Evolutionary conservation across 2,888 invertebrate genomes (phyloP).

Genomic region (Macrosoma leucophasiata): DNA sequence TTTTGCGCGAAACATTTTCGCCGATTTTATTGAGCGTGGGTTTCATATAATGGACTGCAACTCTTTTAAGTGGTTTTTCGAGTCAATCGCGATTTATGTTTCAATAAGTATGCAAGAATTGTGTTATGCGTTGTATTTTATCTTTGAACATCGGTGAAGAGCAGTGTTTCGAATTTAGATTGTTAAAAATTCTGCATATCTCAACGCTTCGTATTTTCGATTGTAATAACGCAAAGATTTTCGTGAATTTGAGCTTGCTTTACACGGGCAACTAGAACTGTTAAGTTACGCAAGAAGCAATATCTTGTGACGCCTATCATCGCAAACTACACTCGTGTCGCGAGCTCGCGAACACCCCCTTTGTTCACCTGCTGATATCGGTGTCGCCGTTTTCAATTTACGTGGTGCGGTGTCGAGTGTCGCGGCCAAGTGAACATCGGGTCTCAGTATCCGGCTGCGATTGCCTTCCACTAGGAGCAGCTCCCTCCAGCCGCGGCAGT

Average conservation of each 20-base stretch:
- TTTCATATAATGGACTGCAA: conserved; percentile 53
- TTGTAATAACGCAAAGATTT: no score
- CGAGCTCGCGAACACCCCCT: conserved; percentile 30
- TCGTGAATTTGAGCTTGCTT: no score
- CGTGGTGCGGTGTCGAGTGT: conserved; percentile 42
- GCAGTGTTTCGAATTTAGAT: no score
- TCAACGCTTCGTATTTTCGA: no score
- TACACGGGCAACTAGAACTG: conserved; percentile 5
- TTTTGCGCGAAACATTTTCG: conserved; percentile 55
- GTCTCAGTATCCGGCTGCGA: conserved; percentile 50
- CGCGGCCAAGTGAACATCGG: conserved; percentile 47
- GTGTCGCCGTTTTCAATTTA: conserved; percentile 48
- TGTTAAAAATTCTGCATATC: no score
- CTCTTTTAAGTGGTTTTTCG: conserved; percentile 63
- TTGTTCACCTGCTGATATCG: conserved; percentile 42
- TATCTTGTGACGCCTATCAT: conserved; percentile 33
- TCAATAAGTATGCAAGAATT: conserved; percentile 54
- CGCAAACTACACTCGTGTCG: conserved; percentile 22
- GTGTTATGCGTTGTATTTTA: conserved; percentile 40
- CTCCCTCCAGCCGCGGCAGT: conserved; percentile 28
- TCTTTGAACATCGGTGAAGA: conserved; percentile 8
- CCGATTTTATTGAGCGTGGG: conserved; percentile 57
- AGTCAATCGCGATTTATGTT: conserved; percentile 62
- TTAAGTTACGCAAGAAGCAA: conserved; percentile 16
- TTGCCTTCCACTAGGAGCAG: conserved; percentile 52